These are phyloP conservation scores for Scolopax mira DNA, from an alignment of 2,113 vertebrate species.

Conservation along the genomic window DNA sequence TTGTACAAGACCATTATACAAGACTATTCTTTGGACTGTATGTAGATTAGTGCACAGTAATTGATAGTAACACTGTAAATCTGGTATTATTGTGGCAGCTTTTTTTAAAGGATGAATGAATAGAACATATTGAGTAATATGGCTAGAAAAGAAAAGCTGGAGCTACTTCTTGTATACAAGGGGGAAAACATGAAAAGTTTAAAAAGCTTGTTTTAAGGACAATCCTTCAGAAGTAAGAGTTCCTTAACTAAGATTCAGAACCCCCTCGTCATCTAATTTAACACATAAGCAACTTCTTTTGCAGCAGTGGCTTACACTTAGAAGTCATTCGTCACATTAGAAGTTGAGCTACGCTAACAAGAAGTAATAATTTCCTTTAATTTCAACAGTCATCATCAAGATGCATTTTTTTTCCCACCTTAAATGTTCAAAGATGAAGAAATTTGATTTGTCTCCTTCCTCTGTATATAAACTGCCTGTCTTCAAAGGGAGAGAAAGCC, in stretches of 20 bases:
- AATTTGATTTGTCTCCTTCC: background rate
- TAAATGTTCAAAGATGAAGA: background rate
- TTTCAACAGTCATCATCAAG: background rate
- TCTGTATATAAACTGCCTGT: background rate
- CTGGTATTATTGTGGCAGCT: accelerated
- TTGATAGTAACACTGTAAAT: background rate
- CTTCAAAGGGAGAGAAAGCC: background rate
- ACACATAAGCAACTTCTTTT: background rate
- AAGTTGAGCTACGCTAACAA: background rate
- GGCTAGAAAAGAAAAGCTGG: background rate
- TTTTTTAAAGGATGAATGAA: background rate
- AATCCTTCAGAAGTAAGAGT: background rate
- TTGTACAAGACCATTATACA: background rate
- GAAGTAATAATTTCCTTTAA: background rate
- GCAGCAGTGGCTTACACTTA: no score
- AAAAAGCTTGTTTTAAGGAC: background rate
- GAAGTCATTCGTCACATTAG: no score
- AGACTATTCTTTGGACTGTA: background rate
- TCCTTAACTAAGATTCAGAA: background rate
- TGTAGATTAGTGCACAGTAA: background rate
- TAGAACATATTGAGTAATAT: background rate
- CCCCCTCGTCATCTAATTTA: background rate
- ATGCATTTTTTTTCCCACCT: background rate
- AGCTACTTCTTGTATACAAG: background rate
- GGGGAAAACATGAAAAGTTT: background rate